These are phyloP conservation scores for Antheraea pernyi DNA, from an alignment of 1,140 invertebrate genomes.

Conservation along the genomic window DNA sequence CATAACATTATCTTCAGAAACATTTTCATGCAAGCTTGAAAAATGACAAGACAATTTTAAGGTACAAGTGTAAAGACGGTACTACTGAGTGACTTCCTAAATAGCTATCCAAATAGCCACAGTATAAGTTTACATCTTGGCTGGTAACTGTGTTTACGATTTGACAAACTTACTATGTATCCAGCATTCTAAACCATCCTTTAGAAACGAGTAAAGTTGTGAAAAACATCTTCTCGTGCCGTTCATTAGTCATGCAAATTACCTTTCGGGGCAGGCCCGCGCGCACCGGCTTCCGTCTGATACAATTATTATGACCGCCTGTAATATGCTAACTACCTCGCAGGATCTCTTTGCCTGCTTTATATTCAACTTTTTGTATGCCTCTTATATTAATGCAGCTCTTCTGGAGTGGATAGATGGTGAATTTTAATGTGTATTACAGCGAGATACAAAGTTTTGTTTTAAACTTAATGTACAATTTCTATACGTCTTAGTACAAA, in stretches of 20 bases:
- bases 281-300: constrained; percentile 10
- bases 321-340: constrained; percentile 25
- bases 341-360: constrained; percentile 13
- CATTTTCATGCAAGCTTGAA: no score
- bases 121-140: background rate
- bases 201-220: constrained; percentile 17
- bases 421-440: constrained; percentile 1
- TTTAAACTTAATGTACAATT: background rate
- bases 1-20: no score
- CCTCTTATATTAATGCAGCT: constrained; percentile 4
- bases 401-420: background rate
- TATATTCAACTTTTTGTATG: constrained; percentile 15
- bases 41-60: no score
- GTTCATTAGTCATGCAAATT: constrained; percentile 35
- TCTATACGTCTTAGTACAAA: background rate
- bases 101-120: no score
- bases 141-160: background rate
- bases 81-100: no score
- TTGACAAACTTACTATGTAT: background rate
- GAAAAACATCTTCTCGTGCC: constrained; percentile 28
- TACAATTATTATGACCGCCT: constrained; percentile 25
- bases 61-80: no score
- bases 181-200: constrained; percentile 14
- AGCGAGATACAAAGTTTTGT: background rate
- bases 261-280: constrained; percentile 6